Base-by-base conservation (phyloP, 2,797 vertebrate species). In the Chloroceryle amazona region DNA sequence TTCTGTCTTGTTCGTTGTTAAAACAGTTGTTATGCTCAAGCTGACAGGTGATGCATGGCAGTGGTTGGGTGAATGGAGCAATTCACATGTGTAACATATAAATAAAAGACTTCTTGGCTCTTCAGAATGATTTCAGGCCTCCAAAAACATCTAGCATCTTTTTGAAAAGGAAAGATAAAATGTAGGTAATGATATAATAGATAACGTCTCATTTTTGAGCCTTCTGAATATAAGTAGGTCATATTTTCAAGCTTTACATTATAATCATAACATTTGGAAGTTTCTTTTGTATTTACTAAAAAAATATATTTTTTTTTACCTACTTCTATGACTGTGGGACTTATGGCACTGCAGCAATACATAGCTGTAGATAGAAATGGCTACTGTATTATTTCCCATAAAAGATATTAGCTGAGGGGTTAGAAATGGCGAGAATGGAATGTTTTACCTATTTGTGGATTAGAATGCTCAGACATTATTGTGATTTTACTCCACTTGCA, bases 361-460 rank as follows among this genome's bases (percentile, higher is more conserved):
- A 39, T 7, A 62, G 16, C 18, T 81, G 29, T 33, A 49, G 70
- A 44, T 4, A 60, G 9, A 55, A 88, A 74, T 66, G 6, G 2
- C 35, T 49, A 31, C 10, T 72, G 6, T 47, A 5, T 60, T 67
- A 25, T 62, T 90, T 75, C n/a, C 93, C 14, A 11, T 47, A 8
- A 26, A 85, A 46, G 2, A 18, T n/a, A 9, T 15, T 65, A 39
- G 8, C 16, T 66, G 25, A 67, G 5, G 23, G 5, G 22, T 29
- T 86, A 74, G 63, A 80, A 76, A 65, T 44, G 7, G 44, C 19
- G 18, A 63, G 76, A 74, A 35, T 35, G 0, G 7, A 65, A 65
- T 33, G 23, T 47, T 95, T 81, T 83, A 46, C 16, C 14, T 78
- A 13, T 49, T 94, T 91, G 29, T 83, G 68, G n/a, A 41, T 82